Percentiles rank a stretch among this genome's conserved stretches.
Evolutionary conservation across 1,140 invertebrate species (phyloP).

Genomic region (Laupala kohalensis): DNA sequence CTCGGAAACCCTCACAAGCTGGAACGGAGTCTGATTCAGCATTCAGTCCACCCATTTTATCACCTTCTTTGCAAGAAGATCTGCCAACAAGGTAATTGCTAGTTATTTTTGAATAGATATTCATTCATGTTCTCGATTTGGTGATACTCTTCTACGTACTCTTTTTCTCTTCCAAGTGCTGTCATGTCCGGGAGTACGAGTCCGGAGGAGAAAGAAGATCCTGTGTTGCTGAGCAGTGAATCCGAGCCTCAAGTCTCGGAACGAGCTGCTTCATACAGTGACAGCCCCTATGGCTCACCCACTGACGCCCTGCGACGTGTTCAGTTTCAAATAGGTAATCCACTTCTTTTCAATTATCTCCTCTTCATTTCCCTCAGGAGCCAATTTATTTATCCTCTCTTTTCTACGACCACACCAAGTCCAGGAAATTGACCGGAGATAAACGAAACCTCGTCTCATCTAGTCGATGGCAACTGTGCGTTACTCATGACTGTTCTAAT

Average conservation of each 20-base stretch:
- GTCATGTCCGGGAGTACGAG: background rate
- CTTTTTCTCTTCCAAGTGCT: background rate
- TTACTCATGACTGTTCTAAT: too few relatives aligned
- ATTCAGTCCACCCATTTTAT: background rate
- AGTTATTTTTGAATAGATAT: background rate
- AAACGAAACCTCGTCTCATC: too few relatives aligned
- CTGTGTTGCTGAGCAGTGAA: constrained; percentile 22
- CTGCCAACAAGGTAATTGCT: background rate
- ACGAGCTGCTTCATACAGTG: constrained; percentile 28
- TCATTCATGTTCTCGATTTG: background rate
- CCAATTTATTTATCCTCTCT: too few relatives aligned
- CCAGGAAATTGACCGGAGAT: too few relatives aligned
- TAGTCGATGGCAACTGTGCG: too few relatives aligned
- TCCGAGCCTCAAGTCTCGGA: constrained; percentile 33
- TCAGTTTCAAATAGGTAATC: constrained; percentile 29
- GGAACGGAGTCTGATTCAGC: constrained; percentile 5
- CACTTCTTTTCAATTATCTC: too few relatives aligned
- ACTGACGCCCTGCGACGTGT: constrained; percentile 29
- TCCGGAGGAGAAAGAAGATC: background rate
- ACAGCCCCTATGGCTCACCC: constrained; percentile 18
- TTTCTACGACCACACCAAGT: too few relatives aligned
- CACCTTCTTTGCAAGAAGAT: background rate
- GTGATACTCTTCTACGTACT: background rate
- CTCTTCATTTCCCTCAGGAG: too few relatives aligned
- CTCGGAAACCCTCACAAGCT: constrained; percentile 3